Conservation (phyloP, 2,888 invertebrate genomes). For the Lasioglossum malachurum region DNA sequence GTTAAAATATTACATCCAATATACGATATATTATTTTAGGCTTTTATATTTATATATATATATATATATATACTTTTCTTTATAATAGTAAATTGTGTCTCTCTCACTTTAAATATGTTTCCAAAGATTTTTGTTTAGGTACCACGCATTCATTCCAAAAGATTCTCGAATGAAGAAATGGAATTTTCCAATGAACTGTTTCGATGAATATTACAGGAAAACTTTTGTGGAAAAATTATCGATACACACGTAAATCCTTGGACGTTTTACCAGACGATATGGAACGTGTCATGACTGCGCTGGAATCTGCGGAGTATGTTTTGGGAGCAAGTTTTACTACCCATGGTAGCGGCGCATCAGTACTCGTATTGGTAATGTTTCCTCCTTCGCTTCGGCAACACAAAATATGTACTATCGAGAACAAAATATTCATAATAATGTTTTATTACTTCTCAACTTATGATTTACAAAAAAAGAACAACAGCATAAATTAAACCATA, state of each 20-base stretch:
- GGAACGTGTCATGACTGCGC: conserved; percentile 37
- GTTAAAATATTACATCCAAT: conserved; percentile 55
- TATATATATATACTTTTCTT: conserved; percentile 11
- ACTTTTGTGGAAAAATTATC: conserved; percentile 53
- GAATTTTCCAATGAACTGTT: conserved; percentile 26
- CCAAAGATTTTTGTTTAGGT: conserved; percentile 37
- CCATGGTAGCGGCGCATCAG: conserved; percentile 43
- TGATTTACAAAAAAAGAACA: conserved; percentile 9
- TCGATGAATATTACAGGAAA: conserved; percentile 45
- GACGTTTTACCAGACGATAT: conserved; percentile 25
- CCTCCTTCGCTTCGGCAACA: not conserved
- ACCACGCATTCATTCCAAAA: conserved; percentile 10
- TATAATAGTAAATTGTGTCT: conserved; percentile 39
- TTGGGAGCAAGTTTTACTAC: conserved; percentile 52
- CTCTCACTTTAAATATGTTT: conserved; percentile 34
- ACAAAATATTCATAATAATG: conserved; percentile 1
- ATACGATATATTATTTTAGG: conserved; percentile 55
- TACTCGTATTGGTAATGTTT: conserved; percentile 56
- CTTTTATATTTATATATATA: conserved; percentile 29
- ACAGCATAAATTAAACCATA: conserved; percentile 17
- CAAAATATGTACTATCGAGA: not conserved
- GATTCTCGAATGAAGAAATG: not conserved
- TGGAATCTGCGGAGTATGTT: conserved; percentile 46
- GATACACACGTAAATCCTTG: conserved; percentile 29
- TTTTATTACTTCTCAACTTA: not conserved